Base-by-base conservation (phyloP, 2,113 vertebrate genomes). In the Rissa tridactyla region DNA sequence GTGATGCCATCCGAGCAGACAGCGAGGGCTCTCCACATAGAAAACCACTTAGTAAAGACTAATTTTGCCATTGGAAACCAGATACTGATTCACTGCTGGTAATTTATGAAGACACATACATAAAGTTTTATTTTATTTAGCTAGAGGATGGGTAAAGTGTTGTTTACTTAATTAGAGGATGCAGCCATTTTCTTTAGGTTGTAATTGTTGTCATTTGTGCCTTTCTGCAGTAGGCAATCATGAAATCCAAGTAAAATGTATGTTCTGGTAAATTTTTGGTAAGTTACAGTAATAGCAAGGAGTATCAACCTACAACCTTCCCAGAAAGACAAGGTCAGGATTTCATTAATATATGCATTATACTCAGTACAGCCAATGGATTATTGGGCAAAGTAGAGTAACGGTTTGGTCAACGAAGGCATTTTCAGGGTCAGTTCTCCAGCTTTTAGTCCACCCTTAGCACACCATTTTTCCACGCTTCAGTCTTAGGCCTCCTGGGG, bases 341-440 rank as follows among this genome's bases (percentile, higher is more conserved):
- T 47, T 57, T 7, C 7, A 5, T 1, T 58, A 44, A 1, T 7
- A 4, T 0, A 15, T 32, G 36, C 10, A 2, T 26, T 15, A 1
- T 15, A 4, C 4, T 16, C 12, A 1, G 42, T 5, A 2, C 1
- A 6, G 25, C 22, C 15, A 3, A 1, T 1, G 62, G 55, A 2
- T 49, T 38, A 7, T 3, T 7, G 36, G 57, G 3, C 14, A 11
- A 13, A 26, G 17, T 4, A 17, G 5, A 54, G 11, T 7, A 23
- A 19, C 0, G 0, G 30, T 22, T 38, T 42, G 57, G 30, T 57
- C 44, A 29, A 2, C 1, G 5, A 38, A 25, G 36, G 10, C 4
- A 3, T 40, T 60, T 55, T 51, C 70, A 27, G 44, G 34, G 57
- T 18, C 57, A 49, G 15, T 66, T 73, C 19, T 66, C 34, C 36